Conservation (phyloP, 2,888 invertebrate species). For the Lydus trimaculatus region DNA sequence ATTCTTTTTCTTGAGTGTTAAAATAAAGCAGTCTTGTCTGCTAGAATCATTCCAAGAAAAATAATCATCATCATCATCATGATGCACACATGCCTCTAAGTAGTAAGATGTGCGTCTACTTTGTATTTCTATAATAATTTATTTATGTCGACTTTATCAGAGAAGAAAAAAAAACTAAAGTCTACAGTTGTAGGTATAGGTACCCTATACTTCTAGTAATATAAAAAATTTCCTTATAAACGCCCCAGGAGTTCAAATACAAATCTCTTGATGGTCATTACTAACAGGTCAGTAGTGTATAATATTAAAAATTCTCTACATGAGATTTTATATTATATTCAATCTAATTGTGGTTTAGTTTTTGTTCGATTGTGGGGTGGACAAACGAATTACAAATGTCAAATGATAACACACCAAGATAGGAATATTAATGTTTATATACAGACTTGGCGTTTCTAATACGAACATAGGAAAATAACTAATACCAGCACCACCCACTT, state of each 20-base stretch:
- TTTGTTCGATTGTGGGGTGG: neutral
- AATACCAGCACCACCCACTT: too few species aligned
- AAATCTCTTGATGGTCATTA: neutral
- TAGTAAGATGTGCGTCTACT: neutral
- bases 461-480: too few species aligned
- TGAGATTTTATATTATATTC: neutral
- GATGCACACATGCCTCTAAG: neutral
- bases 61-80: conserved; percentile 23
- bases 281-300: neutral
- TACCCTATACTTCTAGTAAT: conserved; percentile 2
- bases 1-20: conserved; percentile 28
- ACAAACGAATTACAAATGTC: neutral
- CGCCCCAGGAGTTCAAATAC: neutral
- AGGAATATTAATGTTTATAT: neutral
- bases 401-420: neutral
- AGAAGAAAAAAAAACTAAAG: too few species aligned
- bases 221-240: neutral
- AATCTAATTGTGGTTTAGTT: neutral
- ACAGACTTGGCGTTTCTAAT: too few species aligned
- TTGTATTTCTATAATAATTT: neutral
- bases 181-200: neutral
- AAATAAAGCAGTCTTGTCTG: conserved; percentile 17
- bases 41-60: conserved; percentile 25
- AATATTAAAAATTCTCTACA: neutral
- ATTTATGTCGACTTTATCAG: conserved; percentile 3